A percentile compares a stretch with the other conserved stretches of the same genome.
Conservation (phyloP, 1,140 invertebrate species). For the Nautilus pompilius region DNA sequence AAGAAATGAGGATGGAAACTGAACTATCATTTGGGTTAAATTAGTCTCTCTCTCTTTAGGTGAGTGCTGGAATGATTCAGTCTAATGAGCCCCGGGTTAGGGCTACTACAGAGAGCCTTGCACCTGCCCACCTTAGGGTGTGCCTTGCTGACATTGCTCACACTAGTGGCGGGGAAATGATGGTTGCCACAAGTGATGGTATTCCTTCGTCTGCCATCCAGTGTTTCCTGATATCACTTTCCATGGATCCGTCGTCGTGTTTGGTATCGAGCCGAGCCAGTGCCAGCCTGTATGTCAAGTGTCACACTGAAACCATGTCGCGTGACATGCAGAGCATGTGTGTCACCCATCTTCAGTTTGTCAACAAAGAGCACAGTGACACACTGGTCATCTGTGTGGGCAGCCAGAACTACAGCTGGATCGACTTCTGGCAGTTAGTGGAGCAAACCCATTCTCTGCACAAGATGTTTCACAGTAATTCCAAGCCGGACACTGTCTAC, state of each 20-base stretch:
- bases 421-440: conserved; percentile 83
- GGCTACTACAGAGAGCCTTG: conserved; percentile 64
- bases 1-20: too few species aligned
- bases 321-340: conserved; percentile 39
- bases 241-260: conserved; percentile 50
- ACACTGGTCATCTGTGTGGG: conserved; percentile 72
- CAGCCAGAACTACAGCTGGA: conserved; percentile 58
- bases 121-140: conserved; percentile 70
- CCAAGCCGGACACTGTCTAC: conserved; percentile 52
- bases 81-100: conserved; percentile 23
- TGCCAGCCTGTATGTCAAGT: conserved; percentile 76
- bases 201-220: conserved; percentile 69
- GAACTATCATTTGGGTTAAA: too few species aligned
- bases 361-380: conserved; percentile 77
- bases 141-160: conserved; percentile 67
- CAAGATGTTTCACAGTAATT: conserved; percentile 67
- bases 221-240: conserved; percentile 69
- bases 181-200: conserved; percentile 72
- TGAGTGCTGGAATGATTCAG: conserved; percentile 30
- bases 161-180: conserved; percentile 67
- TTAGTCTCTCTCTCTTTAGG: conserved; percentile 19
- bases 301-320: conserved; percentile 52
- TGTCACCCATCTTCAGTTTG: conserved; percentile 75
- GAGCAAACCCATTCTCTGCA: conserved; percentile 77
- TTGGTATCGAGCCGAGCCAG: conserved; percentile 70